These are phyloP conservation scores for Apis cerana DNA, from an alignment of 1,140 invertebrate genomes.

Conservation along the genomic window DNA sequence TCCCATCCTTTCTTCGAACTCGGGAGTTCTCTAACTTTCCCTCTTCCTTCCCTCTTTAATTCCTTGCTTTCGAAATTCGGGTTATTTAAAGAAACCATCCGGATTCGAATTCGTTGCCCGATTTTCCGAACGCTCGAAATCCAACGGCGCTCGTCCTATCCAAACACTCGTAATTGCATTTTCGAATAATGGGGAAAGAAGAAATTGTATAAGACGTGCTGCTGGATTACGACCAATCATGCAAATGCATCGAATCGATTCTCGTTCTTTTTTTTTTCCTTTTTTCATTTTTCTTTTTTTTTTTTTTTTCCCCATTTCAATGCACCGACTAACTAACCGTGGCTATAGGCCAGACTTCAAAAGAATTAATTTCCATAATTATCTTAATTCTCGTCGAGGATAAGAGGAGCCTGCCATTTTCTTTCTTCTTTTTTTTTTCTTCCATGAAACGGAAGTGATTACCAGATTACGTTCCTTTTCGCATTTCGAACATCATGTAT, in stretches of 20 bases:
- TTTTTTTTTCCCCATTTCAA: slow-evolving; percentile 2
- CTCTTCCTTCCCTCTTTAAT: not conserved
- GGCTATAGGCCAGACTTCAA: slow-evolving; percentile 16
- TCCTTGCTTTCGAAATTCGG: not conserved
- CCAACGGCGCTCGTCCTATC: not conserved
- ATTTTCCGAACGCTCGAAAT: not conserved
- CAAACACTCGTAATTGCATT: not conserved
- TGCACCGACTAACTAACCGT: slow-evolving; percentile 11
- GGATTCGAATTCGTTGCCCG: not conserved
- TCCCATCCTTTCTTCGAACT: not conserved
- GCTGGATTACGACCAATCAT: slow-evolving; percentile 5
- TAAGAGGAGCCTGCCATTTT: not conserved
- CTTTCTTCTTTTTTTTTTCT: not conserved
- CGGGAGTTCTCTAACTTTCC: not conserved
- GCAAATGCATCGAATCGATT: slow-evolving; percentile 21
- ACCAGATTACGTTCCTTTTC: not conserved
- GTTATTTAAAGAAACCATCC: not conserved
- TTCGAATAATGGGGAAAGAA: not conserved
- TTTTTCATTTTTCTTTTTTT: not conserved
- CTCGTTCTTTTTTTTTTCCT: not conserved
- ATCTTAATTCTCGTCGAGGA: slow-evolving; percentile 2
- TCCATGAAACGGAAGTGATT: slow-evolving; percentile 9
- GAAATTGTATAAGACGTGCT: not conserved
- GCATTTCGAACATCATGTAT: not conserved
- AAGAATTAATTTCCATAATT: slow-evolving; percentile 52